Evolutionary conservation across 2,888 invertebrate species (phyloP).

Genomic region (Pachymerium ferrugineum): DNA sequence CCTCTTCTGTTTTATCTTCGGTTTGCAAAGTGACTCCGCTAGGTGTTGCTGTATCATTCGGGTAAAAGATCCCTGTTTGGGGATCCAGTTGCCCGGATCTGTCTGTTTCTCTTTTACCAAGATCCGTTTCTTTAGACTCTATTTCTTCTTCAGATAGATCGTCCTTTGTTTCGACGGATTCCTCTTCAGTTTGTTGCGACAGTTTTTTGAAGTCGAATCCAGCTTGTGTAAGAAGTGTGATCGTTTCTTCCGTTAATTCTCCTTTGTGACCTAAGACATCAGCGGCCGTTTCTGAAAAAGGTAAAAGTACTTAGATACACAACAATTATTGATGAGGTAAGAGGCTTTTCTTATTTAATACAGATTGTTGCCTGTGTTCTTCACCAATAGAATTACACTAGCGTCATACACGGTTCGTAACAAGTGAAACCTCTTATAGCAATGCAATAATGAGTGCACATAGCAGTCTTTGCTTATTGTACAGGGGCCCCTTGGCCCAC

Average conservation of each 20-base stretch:
- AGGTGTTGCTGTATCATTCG: background rate
- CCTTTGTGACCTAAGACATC: conserved; percentile 12
- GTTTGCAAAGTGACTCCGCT: background rate
- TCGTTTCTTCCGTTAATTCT: background rate
- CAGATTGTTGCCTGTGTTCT: no score
- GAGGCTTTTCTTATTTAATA: no score
- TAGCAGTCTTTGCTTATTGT: no score
- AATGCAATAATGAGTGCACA: no score
- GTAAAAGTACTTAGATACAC: background rate
- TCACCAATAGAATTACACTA: no score
- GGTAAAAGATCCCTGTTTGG: conserved; percentile 36
- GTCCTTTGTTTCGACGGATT: background rate
- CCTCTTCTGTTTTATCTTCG: background rate
- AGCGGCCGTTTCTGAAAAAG: conserved; percentile 2
- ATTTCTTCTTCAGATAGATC: background rate
- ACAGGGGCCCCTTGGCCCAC: no score
- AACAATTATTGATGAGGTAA: background rate
- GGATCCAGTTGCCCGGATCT: conserved; percentile 35
- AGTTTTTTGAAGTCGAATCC: conserved; percentile 1
- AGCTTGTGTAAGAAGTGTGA: background rate
- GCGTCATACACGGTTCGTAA: no score
- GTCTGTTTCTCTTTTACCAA: background rate
- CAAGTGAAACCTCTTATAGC: no score
- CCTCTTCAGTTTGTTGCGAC: background rate
- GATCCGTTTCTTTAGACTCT: background rate